Conservation (phyloP, 1,140 invertebrate genomes). For the Drosophila ananassae region DNA sequence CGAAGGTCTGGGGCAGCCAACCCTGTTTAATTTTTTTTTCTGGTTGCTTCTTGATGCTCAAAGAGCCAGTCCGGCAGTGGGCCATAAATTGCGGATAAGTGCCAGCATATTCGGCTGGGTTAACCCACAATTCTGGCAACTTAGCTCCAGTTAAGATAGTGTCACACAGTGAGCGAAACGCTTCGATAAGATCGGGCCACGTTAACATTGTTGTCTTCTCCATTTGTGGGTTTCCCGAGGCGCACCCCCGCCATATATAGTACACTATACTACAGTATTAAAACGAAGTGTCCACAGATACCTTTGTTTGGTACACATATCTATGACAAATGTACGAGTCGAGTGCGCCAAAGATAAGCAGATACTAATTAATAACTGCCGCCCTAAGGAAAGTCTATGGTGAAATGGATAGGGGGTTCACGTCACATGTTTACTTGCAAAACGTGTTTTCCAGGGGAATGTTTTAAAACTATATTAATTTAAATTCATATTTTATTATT, state of each 20-base stretch:
- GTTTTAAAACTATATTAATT: slow-evolving; percentile 22
- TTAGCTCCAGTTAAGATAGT: slow-evolving; percentile 63
- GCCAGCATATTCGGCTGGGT: slow-evolving; percentile 40
- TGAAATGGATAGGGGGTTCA: slow-evolving; percentile 6
- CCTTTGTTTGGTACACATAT: slow-evolving; percentile 53
- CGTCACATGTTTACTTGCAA: slow-evolving; percentile 58
- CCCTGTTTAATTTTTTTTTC: neutral
- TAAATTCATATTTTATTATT: slow-evolving; percentile 1
- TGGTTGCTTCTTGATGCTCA: slow-evolving; percentile 8
- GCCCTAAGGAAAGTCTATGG: slow-evolving; percentile 30
- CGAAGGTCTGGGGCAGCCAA: slow-evolving; percentile 11
- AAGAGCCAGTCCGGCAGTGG: neutral
- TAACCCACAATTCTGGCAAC: slow-evolving; percentile 19
- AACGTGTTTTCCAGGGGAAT: slow-evolving; percentile 45
- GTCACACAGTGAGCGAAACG: slow-evolving; percentile 55
- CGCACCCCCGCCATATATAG: slow-evolving; percentile 62
- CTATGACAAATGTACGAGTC: slow-evolving; percentile 74
- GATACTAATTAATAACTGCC: slow-evolving; percentile 77
- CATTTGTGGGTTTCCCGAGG: slow-evolving; percentile 1
- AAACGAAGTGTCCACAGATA: slow-evolving; percentile 15
- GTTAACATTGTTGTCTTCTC: slow-evolving; percentile 22
- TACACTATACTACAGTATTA: neutral
- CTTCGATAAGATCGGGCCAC: slow-evolving; percentile 63
- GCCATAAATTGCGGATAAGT: slow-evolving; percentile 73
- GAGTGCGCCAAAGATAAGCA: slow-evolving; percentile 70